phyloP scores from a whole-genome alignment of 2,797 vertebrate species.

The Acipenser oxyrinchus region DNA sequence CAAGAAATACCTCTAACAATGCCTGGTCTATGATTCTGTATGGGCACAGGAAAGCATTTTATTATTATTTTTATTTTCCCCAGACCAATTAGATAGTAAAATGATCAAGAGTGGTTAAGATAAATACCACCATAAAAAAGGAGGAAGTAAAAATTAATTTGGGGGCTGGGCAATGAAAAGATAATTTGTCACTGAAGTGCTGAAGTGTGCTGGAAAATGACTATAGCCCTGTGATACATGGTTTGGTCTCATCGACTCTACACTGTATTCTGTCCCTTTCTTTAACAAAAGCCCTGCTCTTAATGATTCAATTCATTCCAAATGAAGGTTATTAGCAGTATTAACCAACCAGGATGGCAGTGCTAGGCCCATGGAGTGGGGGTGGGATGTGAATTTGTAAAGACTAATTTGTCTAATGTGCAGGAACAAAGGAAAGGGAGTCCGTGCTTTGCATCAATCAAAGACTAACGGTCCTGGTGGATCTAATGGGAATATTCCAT shows the following conservation, averaged over 20 bases:
- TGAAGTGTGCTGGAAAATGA: constrained; percentile 24
- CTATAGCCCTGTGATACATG: constrained; percentile 37
- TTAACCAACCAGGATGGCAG: constrained; percentile 34
- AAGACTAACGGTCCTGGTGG: constrained; percentile 53
- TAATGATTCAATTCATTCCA: constrained; percentile 25
- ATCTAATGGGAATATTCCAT: constrained; percentile 57
- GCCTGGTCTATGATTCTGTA: not conserved
- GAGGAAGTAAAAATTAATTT: constrained; percentile 49
- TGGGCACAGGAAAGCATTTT: not conserved
- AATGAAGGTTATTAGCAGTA: constrained; percentile 50
- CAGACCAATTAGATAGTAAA: constrained; percentile 7
- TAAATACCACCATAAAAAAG: constrained; percentile 37
- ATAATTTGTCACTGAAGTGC: constrained; percentile 42
- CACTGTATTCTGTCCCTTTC: constrained; percentile 32
- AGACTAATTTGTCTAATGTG: constrained; percentile 77
- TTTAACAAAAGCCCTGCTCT: constrained; percentile 30
- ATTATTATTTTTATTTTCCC: not conserved
- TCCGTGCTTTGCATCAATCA: constrained; percentile 65
- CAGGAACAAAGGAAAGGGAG: constrained; percentile 60
- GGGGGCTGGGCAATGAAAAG: constrained; percentile 40
- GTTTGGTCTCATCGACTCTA: constrained; percentile 30
- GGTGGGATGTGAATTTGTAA: constrained; percentile 51
- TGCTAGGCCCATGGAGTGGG: constrained; percentile 26
- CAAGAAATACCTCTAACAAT: not conserved
- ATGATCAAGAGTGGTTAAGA: constrained; percentile 31